phyloP scores from a whole-genome alignment of 1,140 invertebrate species.

The Triops longicaudatus region DNA sequence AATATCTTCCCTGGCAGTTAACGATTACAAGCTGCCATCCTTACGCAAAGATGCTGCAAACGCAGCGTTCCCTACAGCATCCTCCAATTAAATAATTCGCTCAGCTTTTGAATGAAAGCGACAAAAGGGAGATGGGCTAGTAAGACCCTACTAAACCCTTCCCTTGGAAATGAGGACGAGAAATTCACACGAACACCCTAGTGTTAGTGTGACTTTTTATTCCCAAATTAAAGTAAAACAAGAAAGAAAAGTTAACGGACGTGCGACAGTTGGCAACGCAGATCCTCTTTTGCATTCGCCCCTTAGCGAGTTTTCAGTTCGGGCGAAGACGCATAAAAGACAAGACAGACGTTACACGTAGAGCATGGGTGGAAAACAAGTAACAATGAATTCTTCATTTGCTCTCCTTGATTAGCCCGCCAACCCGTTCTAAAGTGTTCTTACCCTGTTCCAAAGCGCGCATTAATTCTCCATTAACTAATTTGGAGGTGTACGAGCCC shows the following conservation, averaged over 20 bases:
- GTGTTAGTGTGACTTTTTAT: not conserved
- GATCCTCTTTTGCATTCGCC: not conserved
- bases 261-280: not conserved
- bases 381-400: not conserved
- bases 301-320: not conserved
- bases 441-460: not conserved
- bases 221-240: not conserved
- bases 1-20: not conserved
- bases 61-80: not conserved
- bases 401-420: not conserved
- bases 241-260: not conserved
- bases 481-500: not conserved
- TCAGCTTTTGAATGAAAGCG: not conserved
- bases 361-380: not conserved
- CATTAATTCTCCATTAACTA: slow-evolving; percentile 9
- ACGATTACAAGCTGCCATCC: not conserved
- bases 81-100: not conserved
- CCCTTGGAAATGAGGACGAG: not conserved
- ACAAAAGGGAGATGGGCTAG: not conserved
- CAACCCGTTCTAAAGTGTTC: not conserved
- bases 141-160: not conserved
- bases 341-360: not conserved
- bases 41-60: not conserved
- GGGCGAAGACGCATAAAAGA: not conserved
- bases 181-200: not conserved